Evolutionary conservation across 2,888 invertebrate species (phyloP), one percentile per base, ranked within the genome.

Genomic region (Troides helena): DNA sequence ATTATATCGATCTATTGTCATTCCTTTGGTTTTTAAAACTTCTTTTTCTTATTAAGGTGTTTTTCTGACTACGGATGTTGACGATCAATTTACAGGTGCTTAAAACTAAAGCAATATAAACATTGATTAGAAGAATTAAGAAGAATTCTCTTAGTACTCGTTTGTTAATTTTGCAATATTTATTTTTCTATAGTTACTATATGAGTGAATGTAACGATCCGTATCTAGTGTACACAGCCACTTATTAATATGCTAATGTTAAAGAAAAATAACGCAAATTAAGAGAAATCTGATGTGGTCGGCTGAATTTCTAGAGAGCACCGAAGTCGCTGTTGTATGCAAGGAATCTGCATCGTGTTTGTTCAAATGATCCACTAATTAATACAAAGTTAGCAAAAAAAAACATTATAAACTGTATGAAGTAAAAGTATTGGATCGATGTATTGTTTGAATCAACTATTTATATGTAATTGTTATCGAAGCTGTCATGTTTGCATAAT

Each of bases 271-370:
- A 56, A 39, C 56, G 30, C 64, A 70, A 60, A 64, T 58, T 25
- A 60, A 30, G 56, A 56, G 67, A 67, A 67, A 70, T 63, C 62
- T 21, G 66, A 57, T 64, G 21, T 63, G 70, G 60, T 67, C 43
- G 60, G 60, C 56, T 67, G 60, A 39, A 21, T 60, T 63, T 30
- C 25, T 67, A 66, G 62, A 67, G 56, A 70, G 53, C 39, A 21
- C 46, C 46, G 46, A 50, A 12, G 18, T 36, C 56, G 36, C 60
- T 60, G 21, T 61, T 64, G 56, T 64, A 46, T 60, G 64, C 63
- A 60, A 25, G 64, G 67, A 67, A 70, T 70, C 39, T 46, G 25
- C 21, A 68, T 62, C 50, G 53, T 43, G 53, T 53, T 53, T 66
- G 25, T 70, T 59, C 56, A 60, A 63, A 66, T 67, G 59, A 58